phyloP scores from a whole-genome alignment of 2,797 vertebrate genomes.

The Ceryle rudis region DNA sequence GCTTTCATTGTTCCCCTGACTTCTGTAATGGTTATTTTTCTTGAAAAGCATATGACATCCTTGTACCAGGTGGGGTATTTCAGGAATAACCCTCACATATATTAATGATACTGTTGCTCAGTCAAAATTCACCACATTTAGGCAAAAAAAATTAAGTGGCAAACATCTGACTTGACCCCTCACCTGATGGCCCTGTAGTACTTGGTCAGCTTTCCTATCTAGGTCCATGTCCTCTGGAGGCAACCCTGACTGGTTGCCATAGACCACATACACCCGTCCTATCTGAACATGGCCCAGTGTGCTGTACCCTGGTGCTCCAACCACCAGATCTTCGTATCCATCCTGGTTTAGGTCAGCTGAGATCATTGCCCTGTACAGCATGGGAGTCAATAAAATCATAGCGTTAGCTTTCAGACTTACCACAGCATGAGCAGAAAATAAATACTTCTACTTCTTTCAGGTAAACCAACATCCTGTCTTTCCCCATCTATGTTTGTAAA shows the following conservation, averaged over 20 bases:
- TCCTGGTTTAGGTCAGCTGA: slow-evolving; percentile 81
- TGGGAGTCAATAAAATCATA: neutral
- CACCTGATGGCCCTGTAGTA: slow-evolving; percentile 80
- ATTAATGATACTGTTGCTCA: neutral
- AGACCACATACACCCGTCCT: slow-evolving; percentile 79
- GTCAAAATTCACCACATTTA: neutral
- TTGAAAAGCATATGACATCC: neutral
- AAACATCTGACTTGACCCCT: neutral
- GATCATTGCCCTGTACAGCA: slow-evolving; percentile 70
- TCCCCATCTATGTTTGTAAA: neutral
- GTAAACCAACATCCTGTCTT: neutral
- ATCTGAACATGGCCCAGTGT: slow-evolving; percentile 66
- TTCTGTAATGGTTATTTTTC: neutral
- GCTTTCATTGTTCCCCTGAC: neutral
- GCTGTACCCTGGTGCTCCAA: slow-evolving; percentile 81
- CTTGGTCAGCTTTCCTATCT: slow-evolving; percentile 71
- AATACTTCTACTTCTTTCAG: neutral
- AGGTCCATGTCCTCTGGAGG: slow-evolving; percentile 75
- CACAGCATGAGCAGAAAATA: neutral
- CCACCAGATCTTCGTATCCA: slow-evolving; percentile 75
- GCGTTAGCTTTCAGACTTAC: neutral
- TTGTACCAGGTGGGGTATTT: neutral
- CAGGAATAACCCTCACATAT: neutral
- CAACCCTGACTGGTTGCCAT: slow-evolving; percentile 74
- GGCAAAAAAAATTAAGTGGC: neutral